A percentile compares a stretch with the other conserved stretches of the same genome.
These are phyloP conservation scores for Achatina immaculata DNA, from an alignment of 1,140 invertebrate genomes.

Conservation along the genomic window DNA sequence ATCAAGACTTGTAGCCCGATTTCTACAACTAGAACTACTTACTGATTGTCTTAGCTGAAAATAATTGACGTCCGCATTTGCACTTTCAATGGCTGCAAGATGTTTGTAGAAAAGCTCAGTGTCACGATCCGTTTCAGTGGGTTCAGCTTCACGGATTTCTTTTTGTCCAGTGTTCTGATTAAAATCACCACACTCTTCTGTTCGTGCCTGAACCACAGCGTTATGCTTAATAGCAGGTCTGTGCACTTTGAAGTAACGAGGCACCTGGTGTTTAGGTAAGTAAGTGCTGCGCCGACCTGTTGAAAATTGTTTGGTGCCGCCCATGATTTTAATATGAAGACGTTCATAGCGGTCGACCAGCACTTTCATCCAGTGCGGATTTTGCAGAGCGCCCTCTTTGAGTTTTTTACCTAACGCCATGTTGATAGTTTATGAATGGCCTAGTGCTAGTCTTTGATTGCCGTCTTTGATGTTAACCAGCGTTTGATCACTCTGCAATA, in stretches of 20 bases:
- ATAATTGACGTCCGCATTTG: not conserved
- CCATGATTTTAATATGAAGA: conserved; percentile 51
- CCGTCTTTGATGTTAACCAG: no score
- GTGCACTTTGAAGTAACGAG: not conserved
- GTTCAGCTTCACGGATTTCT: not conserved
- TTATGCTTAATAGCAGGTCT: not conserved
- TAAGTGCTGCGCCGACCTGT: not conserved
- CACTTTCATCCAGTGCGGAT: conserved; percentile 52
- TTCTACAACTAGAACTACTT: no score
- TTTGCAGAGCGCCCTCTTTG: not conserved
- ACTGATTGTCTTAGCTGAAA: no score
- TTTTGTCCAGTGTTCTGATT: not conserved
- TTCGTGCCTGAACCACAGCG: not conserved
- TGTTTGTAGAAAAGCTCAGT: not conserved
- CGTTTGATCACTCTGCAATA: no score
- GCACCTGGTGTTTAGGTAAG: not conserved
- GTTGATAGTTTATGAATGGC: not conserved
- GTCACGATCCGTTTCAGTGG: not conserved
- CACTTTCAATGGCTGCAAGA: not conserved
- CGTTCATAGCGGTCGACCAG: conserved; percentile 54
- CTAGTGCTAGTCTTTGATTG: no score
- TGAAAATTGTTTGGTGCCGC: conserved; percentile 10
- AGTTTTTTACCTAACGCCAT: conserved; percentile 13
- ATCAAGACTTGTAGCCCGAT: no score
- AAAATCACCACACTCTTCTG: not conserved